Evolutionary conservation across 2,888 invertebrate genomes (phyloP).

Genomic region (Cerceris ruficornis): DNA sequence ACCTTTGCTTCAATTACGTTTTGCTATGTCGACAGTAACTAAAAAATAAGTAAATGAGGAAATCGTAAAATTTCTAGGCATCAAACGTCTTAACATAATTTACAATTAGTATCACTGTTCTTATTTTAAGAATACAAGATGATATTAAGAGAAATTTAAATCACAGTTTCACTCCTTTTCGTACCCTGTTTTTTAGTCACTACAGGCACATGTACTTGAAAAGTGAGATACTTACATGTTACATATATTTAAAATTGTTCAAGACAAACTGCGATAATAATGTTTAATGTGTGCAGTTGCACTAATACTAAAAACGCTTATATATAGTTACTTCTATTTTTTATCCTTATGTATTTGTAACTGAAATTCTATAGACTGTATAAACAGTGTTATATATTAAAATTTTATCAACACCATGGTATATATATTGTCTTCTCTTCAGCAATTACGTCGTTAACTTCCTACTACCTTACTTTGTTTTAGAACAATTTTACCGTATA

Average conservation of each 20-base stretch:
- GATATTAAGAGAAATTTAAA: conserved; percentile 25
- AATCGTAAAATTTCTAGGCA: background rate
- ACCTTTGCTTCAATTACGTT: background rate
- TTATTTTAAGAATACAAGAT: conserved; percentile 35
- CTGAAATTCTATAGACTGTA: conserved; percentile 21
- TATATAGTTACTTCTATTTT: conserved; percentile 18
- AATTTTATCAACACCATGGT: background rate
- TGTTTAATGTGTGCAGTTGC: background rate
- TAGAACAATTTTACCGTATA: too few species aligned
- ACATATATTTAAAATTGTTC: conserved; percentile 3
- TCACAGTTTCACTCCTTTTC: conserved; percentile 26
- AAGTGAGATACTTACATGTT: conserved; percentile 15
- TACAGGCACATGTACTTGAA: conserved; percentile 39
- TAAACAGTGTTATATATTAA: conserved; percentile 31
- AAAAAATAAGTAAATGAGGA: too few species aligned
- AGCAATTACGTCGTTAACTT: too few species aligned
- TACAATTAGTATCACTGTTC: conserved; percentile 19
- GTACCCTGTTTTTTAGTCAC: conserved; percentile 39
- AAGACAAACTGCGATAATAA: background rate
- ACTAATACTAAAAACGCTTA: conserved; percentile 2
- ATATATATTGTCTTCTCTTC: background rate
- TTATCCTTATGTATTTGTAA: conserved; percentile 32
- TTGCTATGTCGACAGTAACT: background rate
- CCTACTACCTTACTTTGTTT: too few species aligned
- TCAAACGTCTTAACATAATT: conserved; percentile 16